phyloP scores from a whole-genome alignment of 2,888 invertebrate genomes.

The Heteromyza rotundicornis region DNA sequence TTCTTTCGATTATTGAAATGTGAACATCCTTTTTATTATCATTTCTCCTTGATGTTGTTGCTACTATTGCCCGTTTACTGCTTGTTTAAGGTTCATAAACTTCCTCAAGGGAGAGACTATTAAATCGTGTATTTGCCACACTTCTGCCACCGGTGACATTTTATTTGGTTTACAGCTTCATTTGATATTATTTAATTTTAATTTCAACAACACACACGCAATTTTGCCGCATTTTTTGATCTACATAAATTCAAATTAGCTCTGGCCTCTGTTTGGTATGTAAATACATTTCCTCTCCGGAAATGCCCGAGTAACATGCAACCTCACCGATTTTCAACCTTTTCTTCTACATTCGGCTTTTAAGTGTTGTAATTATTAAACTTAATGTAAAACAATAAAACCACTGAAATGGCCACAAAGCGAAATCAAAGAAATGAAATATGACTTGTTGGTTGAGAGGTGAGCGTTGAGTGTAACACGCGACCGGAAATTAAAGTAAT shows the following conservation, averaged over 20 bases:
- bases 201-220: too few relatives aligned
- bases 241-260: too few relatives aligned
- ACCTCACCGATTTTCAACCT: conserved; percentile 10
- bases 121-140: not conserved
- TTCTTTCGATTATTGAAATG: conserved; percentile 57
- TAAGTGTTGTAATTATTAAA: conserved; percentile 45
- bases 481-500: conserved; percentile 57
- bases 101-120: conserved; percentile 1
- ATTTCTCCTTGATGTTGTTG: not conserved
- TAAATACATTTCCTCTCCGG: conserved; percentile 54
- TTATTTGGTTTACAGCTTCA: too few relatives aligned
- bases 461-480: conserved; percentile 41
- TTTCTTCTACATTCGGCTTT: conserved; percentile 3
- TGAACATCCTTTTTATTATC: conserved; percentile 26
- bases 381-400: conserved; percentile 44
- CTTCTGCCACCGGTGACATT: not conserved
- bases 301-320: conserved; percentile 49
- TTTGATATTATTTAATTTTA: too few relatives aligned
- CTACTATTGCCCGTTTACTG: conserved; percentile 28
- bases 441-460: conserved; percentile 18
- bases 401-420: not conserved
- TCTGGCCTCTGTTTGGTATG: too few relatives aligned
- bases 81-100: conserved; percentile 4
- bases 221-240: too few relatives aligned
- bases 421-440: conserved; percentile 6